Evolutionary conservation across 2,797 vertebrate genomes (phyloP), one percentile per base, ranked within the genome.

Genomic region (Tokudaia muenninki): DNA sequence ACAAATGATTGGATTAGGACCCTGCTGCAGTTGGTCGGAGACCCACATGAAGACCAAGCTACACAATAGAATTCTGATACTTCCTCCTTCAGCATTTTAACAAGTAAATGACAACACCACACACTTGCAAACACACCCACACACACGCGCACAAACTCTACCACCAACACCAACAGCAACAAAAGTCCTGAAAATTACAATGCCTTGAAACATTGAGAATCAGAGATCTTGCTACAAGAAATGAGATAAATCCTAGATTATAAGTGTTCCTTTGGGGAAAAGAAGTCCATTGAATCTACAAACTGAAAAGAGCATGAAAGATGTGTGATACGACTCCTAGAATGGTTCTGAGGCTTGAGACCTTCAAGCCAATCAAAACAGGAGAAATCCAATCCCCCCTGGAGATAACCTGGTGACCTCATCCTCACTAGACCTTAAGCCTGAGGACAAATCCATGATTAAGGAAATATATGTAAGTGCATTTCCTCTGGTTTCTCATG

Each of bases 321-420:
- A n/a, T n/a, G 29, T 75, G 47, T 93, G 41, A 63, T 91, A 50
- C 52, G 70, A 90, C 11, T 94, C 72, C 31, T 67, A 1, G 83
- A 59, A 92, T 94, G 57, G 77, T 77, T 78, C 59, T n/a, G 47
- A 93, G 55, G 31, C 79, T 52, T 90, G 77, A 92, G 84, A 86
- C 80, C 90, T 78, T 92, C 21, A 17, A 72, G 77, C 77, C 87
- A 92, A 95, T 93, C 70, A 95, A 96, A 97, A 74, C 55, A 61
- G 92, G 88, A 4, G 59, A 63, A 89, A 92, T 91, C 14, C 41
- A 65, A 24, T 65, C 17, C 67, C 67, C 55, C 26, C 87, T 81
- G 90, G 57, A 70, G 86, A 34, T 61, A 77, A 34, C 91, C 55
- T 44, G 22, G 3, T 47, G 41, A 47, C 50, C 26, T 29, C 59